Percentiles rank a stretch among this genome's conserved stretches.
These are phyloP conservation scores for Lymantria monacha DNA, from an alignment of 2,888 invertebrate genomes.

Conservation along the genomic window DNA sequence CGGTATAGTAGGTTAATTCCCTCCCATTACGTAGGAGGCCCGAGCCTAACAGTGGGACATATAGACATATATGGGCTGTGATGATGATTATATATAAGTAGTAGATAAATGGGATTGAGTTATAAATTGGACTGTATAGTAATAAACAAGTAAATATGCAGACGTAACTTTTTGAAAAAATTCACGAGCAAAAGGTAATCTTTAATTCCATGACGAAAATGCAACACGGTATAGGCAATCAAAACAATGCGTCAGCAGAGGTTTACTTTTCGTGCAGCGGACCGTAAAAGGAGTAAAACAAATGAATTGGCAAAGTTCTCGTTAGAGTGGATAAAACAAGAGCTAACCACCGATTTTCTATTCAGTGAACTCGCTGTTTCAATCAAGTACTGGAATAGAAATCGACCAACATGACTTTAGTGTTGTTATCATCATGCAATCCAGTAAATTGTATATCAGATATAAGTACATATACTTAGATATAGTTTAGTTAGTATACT, in stretches of 20 bases:
- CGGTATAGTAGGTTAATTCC: too few species aligned
- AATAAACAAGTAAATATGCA: too few species aligned
- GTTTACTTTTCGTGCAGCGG: slow-evolving; percentile 38
- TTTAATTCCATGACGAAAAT: not conserved
- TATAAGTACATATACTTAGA: too few species aligned
- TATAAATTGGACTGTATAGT: too few species aligned
- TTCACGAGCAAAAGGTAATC: not conserved
- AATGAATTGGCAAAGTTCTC: slow-evolving; percentile 52
- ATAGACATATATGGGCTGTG: too few species aligned
- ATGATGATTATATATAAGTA: too few species aligned
- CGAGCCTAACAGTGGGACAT: too few species aligned
- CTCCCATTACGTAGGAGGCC: too few species aligned
- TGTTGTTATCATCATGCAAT: slow-evolving; percentile 9
- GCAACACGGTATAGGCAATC: slow-evolving; percentile 13
- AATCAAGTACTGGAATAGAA: slow-evolving; percentile 54
- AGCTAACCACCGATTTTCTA: slow-evolving; percentile 57
- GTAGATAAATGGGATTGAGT: too few species aligned
- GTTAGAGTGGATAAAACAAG: slow-evolving; percentile 44
- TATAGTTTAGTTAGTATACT: too few species aligned
- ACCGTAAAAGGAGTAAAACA: slow-evolving; percentile 41
- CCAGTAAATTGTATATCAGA: not conserved
- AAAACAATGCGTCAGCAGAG: slow-evolving; percentile 36
- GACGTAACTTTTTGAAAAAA: not conserved
- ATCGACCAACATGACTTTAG: slow-evolving; percentile 37
- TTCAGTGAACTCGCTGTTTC: slow-evolving; percentile 59